These are phyloP conservation scores for Glyptemys insculpta DNA, from an alignment of 2,797 vertebrate species.

Conservation along the genomic window DNA sequence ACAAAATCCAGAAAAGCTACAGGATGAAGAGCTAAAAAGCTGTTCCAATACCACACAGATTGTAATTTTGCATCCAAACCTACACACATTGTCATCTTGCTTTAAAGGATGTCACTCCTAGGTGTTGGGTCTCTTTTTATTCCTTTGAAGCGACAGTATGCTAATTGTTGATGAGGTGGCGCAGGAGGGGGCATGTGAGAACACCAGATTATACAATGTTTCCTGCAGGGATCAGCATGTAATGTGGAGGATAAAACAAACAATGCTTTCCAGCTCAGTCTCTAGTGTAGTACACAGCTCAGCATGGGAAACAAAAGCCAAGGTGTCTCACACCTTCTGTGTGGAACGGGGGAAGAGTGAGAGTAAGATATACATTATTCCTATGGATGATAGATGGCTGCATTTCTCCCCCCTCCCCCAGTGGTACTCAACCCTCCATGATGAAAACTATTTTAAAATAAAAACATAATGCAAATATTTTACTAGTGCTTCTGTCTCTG, in stretches of 20 bases:
- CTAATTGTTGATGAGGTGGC: conserved; percentile 40
- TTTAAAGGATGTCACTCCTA: not conserved
- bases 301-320: not conserved
- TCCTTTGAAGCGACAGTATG: conserved; percentile 5
- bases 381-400: not conserved
- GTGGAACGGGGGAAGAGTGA: not conserved
- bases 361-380: not conserved
- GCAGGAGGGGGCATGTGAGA: not conserved
- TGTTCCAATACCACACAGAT: not conserved
- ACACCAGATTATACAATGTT: conserved; percentile 21
- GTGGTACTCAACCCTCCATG: not conserved
- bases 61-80: conserved; percentile 27
- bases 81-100: not conserved
- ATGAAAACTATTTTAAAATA: not conserved
- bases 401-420: not conserved
- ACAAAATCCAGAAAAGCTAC: not conserved
- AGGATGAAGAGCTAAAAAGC: not conserved
- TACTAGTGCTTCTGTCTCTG: not conserved
- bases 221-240: not conserved
- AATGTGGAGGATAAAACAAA: not conserved
- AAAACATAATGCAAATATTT: not conserved
- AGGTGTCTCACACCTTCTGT: not conserved
- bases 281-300: not conserved
- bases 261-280: not conserved
- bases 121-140: not conserved